These are phyloP conservation scores for Scaptomyza cyrtandrae DNA, from an alignment of 2,888 invertebrate genomes.

Conservation along the genomic window DNA sequence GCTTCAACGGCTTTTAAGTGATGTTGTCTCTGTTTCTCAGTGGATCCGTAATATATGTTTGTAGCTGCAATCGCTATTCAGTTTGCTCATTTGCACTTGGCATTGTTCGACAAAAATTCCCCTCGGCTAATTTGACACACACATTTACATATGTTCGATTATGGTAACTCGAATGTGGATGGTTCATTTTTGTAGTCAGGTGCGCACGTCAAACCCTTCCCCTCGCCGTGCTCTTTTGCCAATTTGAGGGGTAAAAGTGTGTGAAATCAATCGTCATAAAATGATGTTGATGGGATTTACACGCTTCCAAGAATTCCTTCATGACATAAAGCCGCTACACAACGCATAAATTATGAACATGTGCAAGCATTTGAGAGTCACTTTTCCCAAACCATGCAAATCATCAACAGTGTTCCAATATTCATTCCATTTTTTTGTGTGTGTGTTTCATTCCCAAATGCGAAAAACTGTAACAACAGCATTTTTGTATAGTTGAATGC, in stretches of 20 bases:
- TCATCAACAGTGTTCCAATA: slow-evolving; percentile 24
- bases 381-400: slow-evolving; percentile 34
- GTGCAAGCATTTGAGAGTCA: slow-evolving; percentile 8
- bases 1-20: not conserved
- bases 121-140: slow-evolving; percentile 33
- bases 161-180: slow-evolving; percentile 32
- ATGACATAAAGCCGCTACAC: slow-evolving; percentile 65
- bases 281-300: slow-evolving; percentile 49
- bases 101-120: slow-evolving; percentile 60
- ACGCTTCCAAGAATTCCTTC: slow-evolving; percentile 58
- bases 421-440: slow-evolving; percentile 25
- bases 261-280: slow-evolving; percentile 71
- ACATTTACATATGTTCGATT: slow-evolving; percentile 12
- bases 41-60: not conserved
- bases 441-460: slow-evolving; percentile 25
- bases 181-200: slow-evolving; percentile 69
- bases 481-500: slow-evolving; percentile 34
- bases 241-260: slow-evolving; percentile 28
- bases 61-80: not conserved
- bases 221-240: slow-evolving; percentile 2
- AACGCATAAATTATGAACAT: slow-evolving; percentile 63
- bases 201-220: slow-evolving; percentile 47
- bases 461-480: slow-evolving; percentile 48
- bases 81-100: slow-evolving; percentile 70
- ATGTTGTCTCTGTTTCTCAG: not conserved